Evolutionary conservation across 2,113 vertebrate genomes (phyloP).

Genomic region (Menura novaehollandiae): DNA sequence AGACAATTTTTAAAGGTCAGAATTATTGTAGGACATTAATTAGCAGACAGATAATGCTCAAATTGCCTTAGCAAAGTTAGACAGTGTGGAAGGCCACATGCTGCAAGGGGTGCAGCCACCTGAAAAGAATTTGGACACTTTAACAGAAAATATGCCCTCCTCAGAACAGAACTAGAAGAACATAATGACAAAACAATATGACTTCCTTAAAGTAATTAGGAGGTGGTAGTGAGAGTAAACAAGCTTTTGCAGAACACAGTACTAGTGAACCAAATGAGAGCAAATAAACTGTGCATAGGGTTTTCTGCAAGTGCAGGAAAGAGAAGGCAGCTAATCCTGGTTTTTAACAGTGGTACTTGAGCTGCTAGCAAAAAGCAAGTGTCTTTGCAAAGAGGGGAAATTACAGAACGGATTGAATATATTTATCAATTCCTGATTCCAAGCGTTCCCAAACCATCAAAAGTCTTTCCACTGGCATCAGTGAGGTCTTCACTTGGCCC

Average conservation of each 20-base stretch:
- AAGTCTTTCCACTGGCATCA: not conserved
- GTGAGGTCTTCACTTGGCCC: not conserved
- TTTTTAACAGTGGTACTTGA: not conserved
- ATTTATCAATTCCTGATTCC: not conserved
- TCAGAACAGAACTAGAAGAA: not conserved
- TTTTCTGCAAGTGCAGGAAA: not conserved
- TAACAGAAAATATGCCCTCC: not conserved
- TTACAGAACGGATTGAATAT: not conserved
- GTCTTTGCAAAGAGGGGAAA: not conserved
- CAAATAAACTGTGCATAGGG: not conserved
- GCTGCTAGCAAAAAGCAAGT: not conserved
- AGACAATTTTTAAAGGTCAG: slow-evolving; percentile 51
- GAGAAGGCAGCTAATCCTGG: not conserved
- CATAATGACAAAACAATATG: not conserved
- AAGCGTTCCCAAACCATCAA: rapidly evolving
- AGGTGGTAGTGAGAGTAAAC: not conserved
- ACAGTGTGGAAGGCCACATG: not conserved
- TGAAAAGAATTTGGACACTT: slow-evolving; percentile 13
- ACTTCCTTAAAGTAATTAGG: slow-evolving; percentile 17
- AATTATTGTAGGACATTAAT: slow-evolving; percentile 48
- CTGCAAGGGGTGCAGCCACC: not conserved
- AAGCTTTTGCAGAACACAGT: not conserved
- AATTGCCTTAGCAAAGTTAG: slow-evolving; percentile 12
- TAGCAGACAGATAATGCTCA: slow-evolving; percentile 22
- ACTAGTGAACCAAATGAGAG: not conserved